These are phyloP conservation scores for Drosophila kikkawai DNA, from an alignment of 1,140 invertebrate species.

Conservation along the genomic window DNA sequence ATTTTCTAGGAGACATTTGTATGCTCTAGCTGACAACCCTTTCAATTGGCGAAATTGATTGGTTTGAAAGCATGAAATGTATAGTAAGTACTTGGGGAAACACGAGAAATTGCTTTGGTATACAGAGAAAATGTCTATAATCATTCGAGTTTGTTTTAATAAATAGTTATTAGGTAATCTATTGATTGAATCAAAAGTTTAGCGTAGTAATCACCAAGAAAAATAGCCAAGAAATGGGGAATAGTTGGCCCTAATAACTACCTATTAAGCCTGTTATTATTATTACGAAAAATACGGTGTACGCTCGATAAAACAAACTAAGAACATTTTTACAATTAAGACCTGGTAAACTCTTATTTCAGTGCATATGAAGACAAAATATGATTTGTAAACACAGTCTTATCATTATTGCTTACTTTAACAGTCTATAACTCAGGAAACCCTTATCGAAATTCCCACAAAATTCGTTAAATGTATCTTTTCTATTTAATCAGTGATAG, in stretches of 20 bases:
- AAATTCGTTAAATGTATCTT: constrained; percentile 2
- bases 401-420: constrained; percentile 3
- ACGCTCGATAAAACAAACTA: background rate
- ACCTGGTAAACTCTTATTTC: background rate
- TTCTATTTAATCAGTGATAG: constrained; percentile 12
- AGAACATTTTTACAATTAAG: too few relatives aligned
- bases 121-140: background rate
- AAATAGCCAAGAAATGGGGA: background rate
- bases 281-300: background rate
- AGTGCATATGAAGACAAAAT: background rate
- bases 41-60: constrained; percentile 6
- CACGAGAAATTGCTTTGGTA: constrained; percentile 6
- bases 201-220: background rate
- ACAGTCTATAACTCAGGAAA: background rate
- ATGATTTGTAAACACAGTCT: background rate
- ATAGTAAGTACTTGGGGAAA: background rate
- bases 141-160: constrained; percentile 8
- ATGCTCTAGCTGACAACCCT: background rate
- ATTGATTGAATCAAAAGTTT: background rate
- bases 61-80: background rate
- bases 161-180: background rate
- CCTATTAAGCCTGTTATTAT: background rate
- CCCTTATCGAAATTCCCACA: constrained; percentile 2
- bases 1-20: background rate
- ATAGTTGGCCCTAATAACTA: background rate